Conservation (phyloP, 1,140 invertebrate species). For the Stratiolaelaps scimitus region DNA sequence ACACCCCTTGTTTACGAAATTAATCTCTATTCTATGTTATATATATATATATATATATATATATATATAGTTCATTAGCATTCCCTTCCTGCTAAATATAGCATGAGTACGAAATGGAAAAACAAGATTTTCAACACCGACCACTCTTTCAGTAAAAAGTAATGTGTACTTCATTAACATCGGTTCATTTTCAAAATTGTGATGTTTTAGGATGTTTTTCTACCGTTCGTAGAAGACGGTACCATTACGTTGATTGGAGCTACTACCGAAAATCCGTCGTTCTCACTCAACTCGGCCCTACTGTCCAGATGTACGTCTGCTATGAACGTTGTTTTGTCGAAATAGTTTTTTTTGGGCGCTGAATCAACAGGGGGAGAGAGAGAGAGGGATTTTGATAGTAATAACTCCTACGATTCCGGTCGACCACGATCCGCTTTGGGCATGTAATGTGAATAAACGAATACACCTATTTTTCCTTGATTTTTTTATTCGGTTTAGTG, state of each 20-base stretch:
- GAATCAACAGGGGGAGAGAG: too few species aligned
- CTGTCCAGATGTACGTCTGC: conserved; percentile 49
- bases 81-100: too few species aligned
- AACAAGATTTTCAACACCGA: neutral
- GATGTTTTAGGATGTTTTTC: conserved; percentile 52
- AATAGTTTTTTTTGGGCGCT: too few species aligned
- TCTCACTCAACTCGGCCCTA: conserved; percentile 63
- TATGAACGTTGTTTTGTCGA: too few species aligned
- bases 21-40: too few species aligned
- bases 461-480: too few species aligned
- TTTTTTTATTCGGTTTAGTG: too few species aligned
- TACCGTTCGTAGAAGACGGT: conserved; percentile 65
- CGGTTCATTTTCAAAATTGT: conserved; percentile 20
- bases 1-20: neutral
- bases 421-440: too few species aligned
- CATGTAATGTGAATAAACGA: too few species aligned
- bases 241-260: conserved; percentile 67
- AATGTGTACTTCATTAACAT: neutral
- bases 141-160: neutral
- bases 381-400: too few species aligned
- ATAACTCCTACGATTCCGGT: too few species aligned
- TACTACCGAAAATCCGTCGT: conserved; percentile 77
- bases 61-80: neutral
- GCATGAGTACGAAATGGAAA: neutral
- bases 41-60: too few species aligned